These are phyloP conservation scores for Unio pictorum DNA, from an alignment of 2,888 invertebrate species.

Conservation along the genomic window DNA sequence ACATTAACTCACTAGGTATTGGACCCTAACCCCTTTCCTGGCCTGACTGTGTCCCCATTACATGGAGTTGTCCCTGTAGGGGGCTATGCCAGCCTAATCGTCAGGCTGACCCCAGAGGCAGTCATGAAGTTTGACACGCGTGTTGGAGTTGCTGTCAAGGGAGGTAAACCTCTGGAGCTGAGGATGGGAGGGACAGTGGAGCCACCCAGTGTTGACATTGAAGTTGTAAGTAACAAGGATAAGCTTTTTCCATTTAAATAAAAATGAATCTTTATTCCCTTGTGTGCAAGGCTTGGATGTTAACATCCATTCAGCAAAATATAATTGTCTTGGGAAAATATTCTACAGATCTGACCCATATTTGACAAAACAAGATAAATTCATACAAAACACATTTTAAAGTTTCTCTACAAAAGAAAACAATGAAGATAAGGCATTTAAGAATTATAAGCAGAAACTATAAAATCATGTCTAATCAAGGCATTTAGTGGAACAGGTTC, in stretches of 20 bases:
- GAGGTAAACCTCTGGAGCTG: slow-evolving; percentile 66
- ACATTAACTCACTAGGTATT: slow-evolving; percentile 53
- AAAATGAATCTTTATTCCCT: not conserved
- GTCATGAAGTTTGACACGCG: slow-evolving; percentile 70
- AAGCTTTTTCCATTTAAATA: too few species aligned
- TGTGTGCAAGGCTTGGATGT: not conserved
- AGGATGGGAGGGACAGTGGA: slow-evolving; percentile 71
- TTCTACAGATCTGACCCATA: not conserved
- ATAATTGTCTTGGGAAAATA: not conserved
- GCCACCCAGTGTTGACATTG: slow-evolving; percentile 68
- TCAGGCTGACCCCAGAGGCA: slow-evolving; percentile 66
- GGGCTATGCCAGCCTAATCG: slow-evolving; percentile 65
- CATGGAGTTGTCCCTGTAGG: slow-evolving; percentile 70
- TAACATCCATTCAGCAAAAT: not conserved
- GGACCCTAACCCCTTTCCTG: slow-evolving; percentile 70
- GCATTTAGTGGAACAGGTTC: too few species aligned
- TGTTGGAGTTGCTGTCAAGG: slow-evolving; percentile 66
- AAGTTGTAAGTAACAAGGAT: slow-evolving; percentile 54
- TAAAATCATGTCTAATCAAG: too few species aligned
- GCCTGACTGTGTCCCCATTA: slow-evolving; percentile 65
- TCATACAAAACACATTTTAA: too few species aligned
- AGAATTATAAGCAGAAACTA: too few species aligned
- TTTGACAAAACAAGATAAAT: too few species aligned
- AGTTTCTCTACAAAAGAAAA: too few species aligned
- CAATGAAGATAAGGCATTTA: too few species aligned